A percentile compares a stretch with the other conserved stretches of the same genome.
Conservation (phyloP, 2,113 vertebrate species). For the Rutilus rutilus region DNA sequence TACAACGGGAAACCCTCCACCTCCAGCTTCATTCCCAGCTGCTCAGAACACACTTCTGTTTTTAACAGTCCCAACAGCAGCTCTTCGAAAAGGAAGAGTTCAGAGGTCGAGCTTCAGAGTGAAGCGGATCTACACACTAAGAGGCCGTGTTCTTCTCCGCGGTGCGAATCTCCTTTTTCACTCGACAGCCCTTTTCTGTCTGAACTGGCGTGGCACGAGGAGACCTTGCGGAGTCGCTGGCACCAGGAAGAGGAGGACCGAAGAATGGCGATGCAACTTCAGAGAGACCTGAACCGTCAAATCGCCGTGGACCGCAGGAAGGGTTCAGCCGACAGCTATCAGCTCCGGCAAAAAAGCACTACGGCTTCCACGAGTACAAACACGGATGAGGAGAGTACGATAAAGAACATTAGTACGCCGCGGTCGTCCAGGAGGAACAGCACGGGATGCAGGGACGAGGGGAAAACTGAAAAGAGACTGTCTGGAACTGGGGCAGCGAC, state of each 20-base stretch:
- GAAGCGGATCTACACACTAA: constrained; percentile 30
- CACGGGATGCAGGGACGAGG: not conserved
- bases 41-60: not conserved
- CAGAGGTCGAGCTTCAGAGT: not conserved
- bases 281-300: constrained; percentile 82
- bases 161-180: not conserved
- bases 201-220: constrained; percentile 74
- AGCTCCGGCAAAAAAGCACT: constrained; percentile 72
- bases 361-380: not conserved
- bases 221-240: constrained; percentile 71
- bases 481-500: not conserved
- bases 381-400: constrained; percentile 1
- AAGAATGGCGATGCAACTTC: constrained; percentile 83
- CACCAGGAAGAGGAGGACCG: constrained; percentile 88
- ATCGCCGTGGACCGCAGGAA: constrained; percentile 79
- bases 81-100: constrained; percentile 65
- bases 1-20: not conserved
- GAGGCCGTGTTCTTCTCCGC: not conserved
- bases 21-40: not conserved
- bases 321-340: constrained; percentile 84
- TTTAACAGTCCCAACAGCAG: not conserved
- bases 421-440: not conserved
- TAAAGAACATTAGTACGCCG: not conserved
- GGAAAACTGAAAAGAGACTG: constrained; percentile 34
- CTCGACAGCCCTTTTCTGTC: constrained; percentile 47